Conservation (phyloP, 2,797 vertebrate species). For the Hyperoplus immaculatus region DNA sequence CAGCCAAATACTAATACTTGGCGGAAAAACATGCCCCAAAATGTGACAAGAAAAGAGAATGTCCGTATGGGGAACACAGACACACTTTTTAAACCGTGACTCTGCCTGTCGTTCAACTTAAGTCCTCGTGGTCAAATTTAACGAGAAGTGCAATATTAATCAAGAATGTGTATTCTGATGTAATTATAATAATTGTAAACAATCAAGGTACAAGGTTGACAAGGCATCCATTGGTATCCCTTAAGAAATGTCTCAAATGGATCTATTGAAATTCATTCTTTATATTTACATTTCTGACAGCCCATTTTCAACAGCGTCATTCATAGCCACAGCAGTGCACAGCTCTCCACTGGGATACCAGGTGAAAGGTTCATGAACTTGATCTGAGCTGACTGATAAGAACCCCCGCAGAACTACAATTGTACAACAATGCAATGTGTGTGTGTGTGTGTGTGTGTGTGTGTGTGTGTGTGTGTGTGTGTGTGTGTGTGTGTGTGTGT, state of each 20-base stretch:
- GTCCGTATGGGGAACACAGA: not conserved
- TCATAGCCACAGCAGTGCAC: constrained; percentile 28
- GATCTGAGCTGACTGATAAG: constrained; percentile 4
- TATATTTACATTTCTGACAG: not conserved
- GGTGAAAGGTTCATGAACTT: constrained; percentile 17
- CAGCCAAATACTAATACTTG: constrained; percentile 34
- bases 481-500: too few relatives aligned
- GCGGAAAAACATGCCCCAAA: constrained; percentile 8
- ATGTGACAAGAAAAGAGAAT: not conserved
- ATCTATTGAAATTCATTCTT: not conserved
- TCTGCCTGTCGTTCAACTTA: not conserved
- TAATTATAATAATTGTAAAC: not conserved
- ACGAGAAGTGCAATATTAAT: not conserved
- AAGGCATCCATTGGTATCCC: not conserved
- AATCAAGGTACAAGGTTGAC: not conserved
- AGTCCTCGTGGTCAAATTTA: not conserved
- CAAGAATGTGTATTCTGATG: not conserved
- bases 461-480: too few relatives aligned
- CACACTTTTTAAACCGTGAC: not conserved
- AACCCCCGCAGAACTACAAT: not conserved
- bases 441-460: too few relatives aligned
- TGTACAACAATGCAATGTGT: constrained; percentile 3
- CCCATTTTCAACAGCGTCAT: constrained; percentile 1
- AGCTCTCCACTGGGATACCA: constrained; percentile 7
- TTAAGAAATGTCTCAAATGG: constrained; percentile 1